phyloP scores from a whole-genome alignment of 2,888 invertebrate genomes.

The Drosophila anomalipes region DNA sequence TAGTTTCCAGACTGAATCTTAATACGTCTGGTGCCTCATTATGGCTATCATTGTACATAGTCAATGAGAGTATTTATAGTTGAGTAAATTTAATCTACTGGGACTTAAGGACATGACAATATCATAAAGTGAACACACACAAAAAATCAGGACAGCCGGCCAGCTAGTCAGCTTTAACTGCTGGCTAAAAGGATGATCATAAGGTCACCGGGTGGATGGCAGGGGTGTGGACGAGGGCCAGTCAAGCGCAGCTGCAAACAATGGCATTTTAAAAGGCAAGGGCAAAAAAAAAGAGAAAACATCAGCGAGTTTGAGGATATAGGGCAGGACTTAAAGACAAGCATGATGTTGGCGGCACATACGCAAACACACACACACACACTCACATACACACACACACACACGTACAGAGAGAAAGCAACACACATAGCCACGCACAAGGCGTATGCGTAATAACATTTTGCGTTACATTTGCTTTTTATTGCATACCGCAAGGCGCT shows the following conservation, averaged over 20 bases:
- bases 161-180: slow-evolving; percentile 21
- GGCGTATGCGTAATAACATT: slow-evolving; percentile 78
- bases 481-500: slow-evolving; percentile 79
- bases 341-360: slow-evolving; percentile 38
- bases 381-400: slow-evolving; percentile 1
- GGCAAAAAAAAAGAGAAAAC: slow-evolving; percentile 35
- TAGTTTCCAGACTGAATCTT: slow-evolving; percentile 3
- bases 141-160: background rate
- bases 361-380: slow-evolving; percentile 1
- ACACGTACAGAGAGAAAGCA: background rate
- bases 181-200: slow-evolving; percentile 38
- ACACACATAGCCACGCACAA: slow-evolving; percentile 44
- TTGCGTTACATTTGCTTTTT: slow-evolving; percentile 81
- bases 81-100: slow-evolving; percentile 17
- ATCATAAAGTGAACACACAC: slow-evolving; percentile 24
- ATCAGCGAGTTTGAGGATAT: slow-evolving; percentile 12
- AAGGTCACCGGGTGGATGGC: slow-evolving; percentile 47
- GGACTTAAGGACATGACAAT: slow-evolving; percentile 26
- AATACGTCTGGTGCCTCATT: slow-evolving; percentile 19
- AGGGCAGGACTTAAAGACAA: slow-evolving; percentile 56
- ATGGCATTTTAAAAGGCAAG: slow-evolving; percentile 71
- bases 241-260: slow-evolving; percentile 73
- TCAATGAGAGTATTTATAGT: slow-evolving; percentile 23
- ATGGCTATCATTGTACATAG: slow-evolving; percentile 10
- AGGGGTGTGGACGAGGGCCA: slow-evolving; percentile 35